Evolutionary conservation across 2,797 vertebrate genomes (phyloP).

Genomic region (Oryzias sinensis): DNA sequence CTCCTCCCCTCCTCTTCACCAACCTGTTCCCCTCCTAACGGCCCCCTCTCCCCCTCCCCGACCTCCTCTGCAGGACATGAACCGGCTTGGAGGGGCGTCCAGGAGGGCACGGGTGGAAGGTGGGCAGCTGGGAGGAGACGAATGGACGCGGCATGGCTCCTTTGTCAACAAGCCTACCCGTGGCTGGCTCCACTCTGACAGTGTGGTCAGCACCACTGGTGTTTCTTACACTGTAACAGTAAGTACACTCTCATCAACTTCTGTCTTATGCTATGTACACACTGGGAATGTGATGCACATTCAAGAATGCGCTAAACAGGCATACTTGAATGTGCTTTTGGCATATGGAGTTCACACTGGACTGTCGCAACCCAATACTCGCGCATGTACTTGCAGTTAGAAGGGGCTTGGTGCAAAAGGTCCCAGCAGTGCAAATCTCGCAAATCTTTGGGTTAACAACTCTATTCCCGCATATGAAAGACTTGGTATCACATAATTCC

Average conservation of each 20-base stretch:
- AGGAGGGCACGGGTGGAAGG: conserved; percentile 96
- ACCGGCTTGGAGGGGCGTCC: conserved; percentile 92
- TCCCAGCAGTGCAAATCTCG: too few relatives aligned
- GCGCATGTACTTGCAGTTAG: too few relatives aligned
- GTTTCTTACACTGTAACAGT: conserved; percentile 95
- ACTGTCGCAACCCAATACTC: too few relatives aligned
- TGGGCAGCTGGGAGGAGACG: conserved; percentile 95
- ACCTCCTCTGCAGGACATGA: conserved; percentile 95
- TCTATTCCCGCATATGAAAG: too few relatives aligned
- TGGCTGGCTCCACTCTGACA: conserved; percentile 95
- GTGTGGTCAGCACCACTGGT: conserved; percentile 91
- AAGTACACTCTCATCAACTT: conserved; percentile 37
- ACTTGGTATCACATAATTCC: too few relatives aligned
- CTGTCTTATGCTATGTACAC: too few relatives aligned
- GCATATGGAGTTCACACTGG: too few relatives aligned
- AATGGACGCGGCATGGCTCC: conserved; percentile 97
- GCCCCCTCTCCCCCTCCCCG: conserved; percentile 82
- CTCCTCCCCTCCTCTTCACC: conserved; percentile 56
- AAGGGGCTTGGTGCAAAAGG: too few relatives aligned
- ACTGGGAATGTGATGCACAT: too few relatives aligned
- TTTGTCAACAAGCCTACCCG: conserved; percentile 97
- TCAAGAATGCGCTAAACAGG: too few relatives aligned
- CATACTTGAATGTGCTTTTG: too few relatives aligned
- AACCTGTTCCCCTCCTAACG: conserved; percentile 73
- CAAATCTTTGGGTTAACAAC: too few relatives aligned